Percentiles rank a stretch among this genome's conserved stretches.
Evolutionary conservation across 2,797 vertebrate genomes (phyloP).

Genomic region (Phaenicophaeus curvirostris): DNA sequence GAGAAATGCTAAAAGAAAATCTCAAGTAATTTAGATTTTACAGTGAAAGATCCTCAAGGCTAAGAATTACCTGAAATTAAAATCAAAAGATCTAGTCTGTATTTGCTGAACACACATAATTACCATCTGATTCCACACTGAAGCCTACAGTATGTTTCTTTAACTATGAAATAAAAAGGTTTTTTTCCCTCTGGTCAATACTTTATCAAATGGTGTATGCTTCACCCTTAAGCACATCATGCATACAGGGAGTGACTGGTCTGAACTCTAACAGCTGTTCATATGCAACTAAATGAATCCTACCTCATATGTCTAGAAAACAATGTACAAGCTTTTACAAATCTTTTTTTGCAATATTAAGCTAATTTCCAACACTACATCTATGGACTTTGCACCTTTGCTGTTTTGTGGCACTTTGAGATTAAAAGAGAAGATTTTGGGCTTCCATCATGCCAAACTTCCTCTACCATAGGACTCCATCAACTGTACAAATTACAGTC

Average conservation of each 20-base stretch:
- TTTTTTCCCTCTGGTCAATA: neutral
- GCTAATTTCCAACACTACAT: neutral
- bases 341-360: neutral
- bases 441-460: neutral
- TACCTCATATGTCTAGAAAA: neutral
- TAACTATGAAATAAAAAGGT: neutral
- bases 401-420: neutral
- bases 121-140: neutral
- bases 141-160: neutral
- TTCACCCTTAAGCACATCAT: neutral
- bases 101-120: neutral
- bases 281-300: neutral
- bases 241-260: neutral
- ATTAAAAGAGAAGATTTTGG: neutral
- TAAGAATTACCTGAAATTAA: neutral
- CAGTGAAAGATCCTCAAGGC: neutral
- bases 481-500: neutral
- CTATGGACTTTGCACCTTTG: neutral
- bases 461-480: neutral
- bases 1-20: neutral
- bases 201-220: neutral
- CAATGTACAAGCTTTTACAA: neutral
- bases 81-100: neutral
- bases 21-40: neutral
- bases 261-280: neutral